Evolutionary conservation across 92 coral and sea anemone genomes (phyloP).

Genomic region (Metridium senile): DNA sequence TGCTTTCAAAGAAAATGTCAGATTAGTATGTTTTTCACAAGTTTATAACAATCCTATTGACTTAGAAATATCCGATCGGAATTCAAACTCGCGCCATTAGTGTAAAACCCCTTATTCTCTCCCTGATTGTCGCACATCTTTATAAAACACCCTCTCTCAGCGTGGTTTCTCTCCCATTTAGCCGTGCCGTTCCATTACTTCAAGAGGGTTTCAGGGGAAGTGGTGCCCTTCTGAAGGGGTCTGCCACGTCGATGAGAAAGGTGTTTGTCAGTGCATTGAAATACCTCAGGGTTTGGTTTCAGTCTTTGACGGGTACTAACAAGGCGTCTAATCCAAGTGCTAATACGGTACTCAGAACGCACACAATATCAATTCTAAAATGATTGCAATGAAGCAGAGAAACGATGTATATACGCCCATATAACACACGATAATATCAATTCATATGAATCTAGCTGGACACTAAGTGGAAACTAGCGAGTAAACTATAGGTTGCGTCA

Average conservation of each 20-base stretch:
- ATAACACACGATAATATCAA: too few relatives aligned
- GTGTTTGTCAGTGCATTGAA: not conserved
- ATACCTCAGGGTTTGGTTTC: conserved; percentile 25
- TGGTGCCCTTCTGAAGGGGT: not conserved
- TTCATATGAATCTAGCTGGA: too few relatives aligned
- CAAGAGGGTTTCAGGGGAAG: not conserved
- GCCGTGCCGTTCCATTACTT: not conserved
- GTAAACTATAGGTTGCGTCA: too few relatives aligned
- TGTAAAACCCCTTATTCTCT: not conserved
- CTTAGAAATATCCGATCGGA: not conserved
- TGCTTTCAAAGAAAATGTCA: not conserved
- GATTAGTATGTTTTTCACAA: conserved; percentile 17
- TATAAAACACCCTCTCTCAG: too few relatives aligned
- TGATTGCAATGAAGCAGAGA: conserved; percentile 10
- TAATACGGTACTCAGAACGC: conserved; percentile 22
- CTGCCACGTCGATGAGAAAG: not conserved
- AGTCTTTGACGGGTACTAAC: conserved; percentile 28
- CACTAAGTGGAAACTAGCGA: too few relatives aligned
- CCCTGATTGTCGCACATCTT: not conserved
- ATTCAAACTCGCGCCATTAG: not conserved
- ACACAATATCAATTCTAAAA: conserved; percentile 1
- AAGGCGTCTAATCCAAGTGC: conserved; percentile 37
- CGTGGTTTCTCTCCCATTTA: not conserved
- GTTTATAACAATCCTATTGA: not conserved
- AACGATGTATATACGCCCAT: not conserved